Percentiles rank a stretch among this genome's conserved stretches.
Conservation (phyloP, 1,140 invertebrate genomes). For the Sitophilus oryzae region DNA sequence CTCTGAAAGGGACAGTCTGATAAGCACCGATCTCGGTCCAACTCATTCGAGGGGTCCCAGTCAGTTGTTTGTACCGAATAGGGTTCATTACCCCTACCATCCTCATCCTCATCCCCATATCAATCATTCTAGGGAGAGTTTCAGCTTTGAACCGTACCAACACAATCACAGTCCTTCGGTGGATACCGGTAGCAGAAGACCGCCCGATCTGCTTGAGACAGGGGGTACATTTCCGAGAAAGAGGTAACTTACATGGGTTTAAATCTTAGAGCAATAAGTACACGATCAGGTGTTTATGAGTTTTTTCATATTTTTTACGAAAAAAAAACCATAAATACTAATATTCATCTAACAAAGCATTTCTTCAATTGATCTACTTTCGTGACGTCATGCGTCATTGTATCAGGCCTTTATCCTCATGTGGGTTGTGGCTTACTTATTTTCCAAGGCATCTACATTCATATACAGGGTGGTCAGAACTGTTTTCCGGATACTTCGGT, state of each 20-base stretch:
- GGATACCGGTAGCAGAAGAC: conserved; percentile 44
- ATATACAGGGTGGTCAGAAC: too few relatives aligned
- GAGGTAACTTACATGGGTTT: conserved; percentile 8
- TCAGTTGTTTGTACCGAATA: conserved; percentile 56
- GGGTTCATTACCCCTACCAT: conserved; percentile 48
- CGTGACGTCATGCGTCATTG: too few relatives aligned
- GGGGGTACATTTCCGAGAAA: conserved; percentile 67
- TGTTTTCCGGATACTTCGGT: too few relatives aligned
- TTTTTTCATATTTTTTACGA: background rate
- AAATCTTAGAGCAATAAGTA: background rate
- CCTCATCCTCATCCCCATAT: conserved; percentile 52
- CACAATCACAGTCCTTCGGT: conserved; percentile 62
- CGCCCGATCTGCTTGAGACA: conserved; percentile 26
- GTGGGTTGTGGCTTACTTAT: too few relatives aligned
- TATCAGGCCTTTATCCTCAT: too few relatives aligned
- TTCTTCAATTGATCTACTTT: too few relatives aligned
- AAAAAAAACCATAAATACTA: too few relatives aligned
- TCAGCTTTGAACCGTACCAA: conserved; percentile 53
- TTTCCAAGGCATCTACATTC: too few relatives aligned
- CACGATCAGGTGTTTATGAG: too few relatives aligned
- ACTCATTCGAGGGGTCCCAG: conserved; percentile 62
- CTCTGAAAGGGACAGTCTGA: conserved; percentile 42
- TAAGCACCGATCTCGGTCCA: conserved; percentile 46
- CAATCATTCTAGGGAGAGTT: conserved; percentile 53
- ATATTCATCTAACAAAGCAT: too few relatives aligned